phyloP scores from a whole-genome alignment of 2,113 vertebrate genomes.

The Otis tarda region DNA sequence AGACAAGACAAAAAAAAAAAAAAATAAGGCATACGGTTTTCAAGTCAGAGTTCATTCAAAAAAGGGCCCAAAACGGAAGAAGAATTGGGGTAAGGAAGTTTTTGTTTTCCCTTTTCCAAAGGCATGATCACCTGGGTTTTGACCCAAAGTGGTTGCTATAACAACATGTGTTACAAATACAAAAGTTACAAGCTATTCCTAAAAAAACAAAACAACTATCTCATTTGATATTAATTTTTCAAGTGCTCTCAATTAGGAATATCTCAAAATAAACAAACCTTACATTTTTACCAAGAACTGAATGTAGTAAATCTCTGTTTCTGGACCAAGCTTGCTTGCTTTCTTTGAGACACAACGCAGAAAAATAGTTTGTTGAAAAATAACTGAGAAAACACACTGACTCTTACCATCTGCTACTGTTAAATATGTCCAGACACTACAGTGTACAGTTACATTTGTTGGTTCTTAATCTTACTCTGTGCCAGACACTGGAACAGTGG shows the following conservation, averaged over 20 bases:
- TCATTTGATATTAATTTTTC: background rate
- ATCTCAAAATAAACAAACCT: background rate
- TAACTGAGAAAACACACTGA: constrained; percentile 17
- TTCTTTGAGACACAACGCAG: background rate
- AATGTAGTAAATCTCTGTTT: background rate
- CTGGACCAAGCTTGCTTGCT: background rate
- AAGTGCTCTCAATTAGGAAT: background rate
- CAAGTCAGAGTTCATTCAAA: background rate
- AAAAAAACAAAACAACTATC: background rate
- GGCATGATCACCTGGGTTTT: background rate
- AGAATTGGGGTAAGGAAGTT: background rate
- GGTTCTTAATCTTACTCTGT: background rate
- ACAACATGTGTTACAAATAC: background rate
- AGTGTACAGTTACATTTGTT: background rate
- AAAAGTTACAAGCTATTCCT: background rate
- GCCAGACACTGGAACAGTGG: background rate
- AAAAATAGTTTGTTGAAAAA: constrained; percentile 35
- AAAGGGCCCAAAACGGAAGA: background rate
- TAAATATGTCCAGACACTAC: background rate
- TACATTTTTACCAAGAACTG: background rate
- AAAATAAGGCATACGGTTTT: background rate
- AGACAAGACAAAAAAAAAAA: background rate
- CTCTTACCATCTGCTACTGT: background rate
- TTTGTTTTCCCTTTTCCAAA: background rate
- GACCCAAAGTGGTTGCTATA: background rate